Conservation (phyloP, 1,140 invertebrate genomes). For the Lepidostoma basale region DNA sequence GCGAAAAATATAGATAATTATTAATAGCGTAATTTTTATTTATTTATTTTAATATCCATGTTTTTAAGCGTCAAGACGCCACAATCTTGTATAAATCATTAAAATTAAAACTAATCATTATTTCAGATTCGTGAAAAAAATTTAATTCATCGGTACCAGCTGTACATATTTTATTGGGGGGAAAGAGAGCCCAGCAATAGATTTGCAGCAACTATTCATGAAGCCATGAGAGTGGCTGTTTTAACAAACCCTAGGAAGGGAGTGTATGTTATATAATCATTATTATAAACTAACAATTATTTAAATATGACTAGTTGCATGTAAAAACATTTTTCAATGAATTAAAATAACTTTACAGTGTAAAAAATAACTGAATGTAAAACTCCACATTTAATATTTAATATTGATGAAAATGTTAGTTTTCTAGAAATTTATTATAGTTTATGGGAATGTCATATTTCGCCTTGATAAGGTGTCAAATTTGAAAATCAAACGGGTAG, state of each 20-base stretch:
- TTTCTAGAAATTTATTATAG: background rate
- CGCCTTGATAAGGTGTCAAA: too few relatives aligned
- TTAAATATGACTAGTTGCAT: too few relatives aligned
- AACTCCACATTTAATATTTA: background rate
- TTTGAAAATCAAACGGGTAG: too few relatives aligned
- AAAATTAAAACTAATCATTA: background rate
- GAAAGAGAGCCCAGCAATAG: slow-evolving; percentile 49
- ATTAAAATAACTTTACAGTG: too few relatives aligned
- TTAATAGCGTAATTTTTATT: background rate
- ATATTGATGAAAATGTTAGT: background rate
- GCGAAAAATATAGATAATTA: background rate
- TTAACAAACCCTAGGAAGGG: slow-evolving; percentile 62
- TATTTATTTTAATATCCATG: background rate
- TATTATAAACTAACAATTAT: background rate
- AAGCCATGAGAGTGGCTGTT: slow-evolving; percentile 61
- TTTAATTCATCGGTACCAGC: slow-evolving; percentile 57
- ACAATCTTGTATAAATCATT: too few relatives aligned
- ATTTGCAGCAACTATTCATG: slow-evolving; percentile 53
- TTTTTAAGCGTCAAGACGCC: background rate
- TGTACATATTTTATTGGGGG: slow-evolving; percentile 61
- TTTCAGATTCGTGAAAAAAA: slow-evolving; percentile 46
- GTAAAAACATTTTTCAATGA: too few relatives aligned
- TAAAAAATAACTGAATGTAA: too few relatives aligned
- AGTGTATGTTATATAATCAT: slow-evolving; percentile 54
- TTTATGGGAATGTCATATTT: background rate